These are phyloP conservation scores for Uropetala carovei DNA, from an alignment of 2,888 invertebrate species.

Conservation along the genomic window DNA sequence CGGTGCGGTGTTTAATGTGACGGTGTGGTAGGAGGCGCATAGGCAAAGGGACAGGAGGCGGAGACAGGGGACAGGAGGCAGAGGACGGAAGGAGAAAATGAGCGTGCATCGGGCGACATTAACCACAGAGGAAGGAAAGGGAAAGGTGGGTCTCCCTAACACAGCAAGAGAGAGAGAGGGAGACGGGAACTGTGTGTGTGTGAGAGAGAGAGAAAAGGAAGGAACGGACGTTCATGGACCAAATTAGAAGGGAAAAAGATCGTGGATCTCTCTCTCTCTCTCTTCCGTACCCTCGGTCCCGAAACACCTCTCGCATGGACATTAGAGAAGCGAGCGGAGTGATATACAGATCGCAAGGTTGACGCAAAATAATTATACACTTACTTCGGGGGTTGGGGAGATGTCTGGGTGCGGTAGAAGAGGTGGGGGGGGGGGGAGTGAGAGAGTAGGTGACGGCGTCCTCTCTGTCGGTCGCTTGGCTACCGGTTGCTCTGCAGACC, in stretches of 20 bases:
- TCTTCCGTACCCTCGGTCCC: background rate
- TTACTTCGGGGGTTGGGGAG: background rate
- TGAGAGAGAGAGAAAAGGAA: background rate
- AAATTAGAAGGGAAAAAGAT: constrained; percentile 39
- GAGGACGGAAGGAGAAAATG: background rate
- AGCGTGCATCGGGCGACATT: background rate
- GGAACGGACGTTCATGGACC: background rate
- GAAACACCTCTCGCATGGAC: constrained; percentile 1
- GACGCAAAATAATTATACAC: constrained; percentile 48
- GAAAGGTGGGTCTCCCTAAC: background rate
- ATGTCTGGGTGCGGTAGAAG: background rate
- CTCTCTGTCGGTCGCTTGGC: background rate
- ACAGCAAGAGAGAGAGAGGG: background rate
- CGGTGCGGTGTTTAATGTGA: background rate
- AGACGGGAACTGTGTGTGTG: background rate
- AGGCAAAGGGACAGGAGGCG: background rate
- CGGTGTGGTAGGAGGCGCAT: background rate
- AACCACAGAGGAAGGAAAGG: background rate
- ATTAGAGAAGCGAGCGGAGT: background rate
- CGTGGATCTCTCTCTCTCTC: background rate
- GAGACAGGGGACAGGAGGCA: background rate
- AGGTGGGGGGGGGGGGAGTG: background rate
- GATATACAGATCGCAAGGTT: constrained; percentile 29
- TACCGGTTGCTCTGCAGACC: background rate
- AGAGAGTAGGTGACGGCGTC: background rate